A percentile compares a stretch with the other conserved stretches of the same genome.
phyloP scores from a whole-genome alignment of 1,140 invertebrate species.

The Idris sp. region DNA sequence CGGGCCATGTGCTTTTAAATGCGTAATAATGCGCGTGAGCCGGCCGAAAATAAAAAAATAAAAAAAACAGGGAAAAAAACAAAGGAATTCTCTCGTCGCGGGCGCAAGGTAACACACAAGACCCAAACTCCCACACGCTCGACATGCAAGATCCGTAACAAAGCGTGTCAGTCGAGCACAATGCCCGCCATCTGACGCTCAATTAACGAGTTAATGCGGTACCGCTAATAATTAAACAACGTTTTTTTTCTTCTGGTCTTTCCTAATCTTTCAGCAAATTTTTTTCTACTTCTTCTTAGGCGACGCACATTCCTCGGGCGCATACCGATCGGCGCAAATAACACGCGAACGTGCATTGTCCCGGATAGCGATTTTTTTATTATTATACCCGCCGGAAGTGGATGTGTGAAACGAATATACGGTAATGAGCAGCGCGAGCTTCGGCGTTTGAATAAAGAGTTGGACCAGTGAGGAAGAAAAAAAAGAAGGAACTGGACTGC shows the following conservation, averaged over 20 bases:
- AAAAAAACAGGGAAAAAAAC: slow-evolving; percentile 44
- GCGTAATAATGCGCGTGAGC: slow-evolving; percentile 48
- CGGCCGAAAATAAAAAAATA: slow-evolving; percentile 26
- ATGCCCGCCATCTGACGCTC: slow-evolving; percentile 76
- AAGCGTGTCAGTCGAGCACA: slow-evolving; percentile 76
- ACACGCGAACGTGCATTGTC: slow-evolving; percentile 70
- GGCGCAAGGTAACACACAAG: slow-evolving; percentile 56
- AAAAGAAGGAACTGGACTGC: slow-evolving; percentile 32
- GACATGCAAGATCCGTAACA: slow-evolving; percentile 66
- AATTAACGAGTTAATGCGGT: slow-evolving; percentile 79
- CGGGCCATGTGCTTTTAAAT: slow-evolving; percentile 61
- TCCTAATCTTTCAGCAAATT: slow-evolving; percentile 13
- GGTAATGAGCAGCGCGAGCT: slow-evolving; percentile 70
- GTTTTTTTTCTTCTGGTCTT: slow-evolving; percentile 65
- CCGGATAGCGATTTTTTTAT: slow-evolving; percentile 73
- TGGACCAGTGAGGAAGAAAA: too few species aligned
- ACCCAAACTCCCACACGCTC: slow-evolving; percentile 64
- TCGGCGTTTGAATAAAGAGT: slow-evolving; percentile 52
- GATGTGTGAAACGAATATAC: slow-evolving; percentile 76
- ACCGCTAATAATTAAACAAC: slow-evolving; percentile 78
- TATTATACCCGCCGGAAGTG: slow-evolving; percentile 74
- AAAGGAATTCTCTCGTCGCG: slow-evolving; percentile 56
- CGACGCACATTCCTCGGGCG: slow-evolving; percentile 57
- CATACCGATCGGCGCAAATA: slow-evolving; percentile 64
- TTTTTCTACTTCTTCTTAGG: slow-evolving; percentile 39